Conservation (phyloP, 1,140 invertebrate genomes). For the Gryllus bimaculatus region DNA sequence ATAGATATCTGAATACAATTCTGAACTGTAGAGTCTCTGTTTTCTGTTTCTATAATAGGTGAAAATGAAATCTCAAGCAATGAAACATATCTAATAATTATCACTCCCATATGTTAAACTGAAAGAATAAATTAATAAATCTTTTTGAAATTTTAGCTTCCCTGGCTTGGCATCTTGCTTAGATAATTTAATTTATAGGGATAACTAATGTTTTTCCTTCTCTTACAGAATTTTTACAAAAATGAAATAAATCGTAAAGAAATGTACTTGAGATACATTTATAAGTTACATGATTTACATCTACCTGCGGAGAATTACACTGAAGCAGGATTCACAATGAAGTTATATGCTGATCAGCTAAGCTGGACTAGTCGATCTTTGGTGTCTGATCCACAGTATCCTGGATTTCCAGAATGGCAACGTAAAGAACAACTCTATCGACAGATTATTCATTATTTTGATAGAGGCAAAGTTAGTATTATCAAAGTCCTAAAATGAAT, state of each 20-base stretch:
- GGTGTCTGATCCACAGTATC: constrained; percentile 39
- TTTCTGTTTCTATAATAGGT: too few relatives aligned
- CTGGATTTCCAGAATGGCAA: constrained; percentile 73
- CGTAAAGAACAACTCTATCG: constrained; percentile 89
- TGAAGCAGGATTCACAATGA: constrained; percentile 91
- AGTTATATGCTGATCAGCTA: constrained; percentile 85
- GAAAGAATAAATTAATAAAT: not conserved
- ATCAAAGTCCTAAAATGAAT: too few relatives aligned
- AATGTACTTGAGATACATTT: constrained; percentile 94
- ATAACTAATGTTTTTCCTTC: constrained; percentile 21
- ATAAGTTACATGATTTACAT: constrained; percentile 92
- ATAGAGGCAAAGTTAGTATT: constrained; percentile 72
- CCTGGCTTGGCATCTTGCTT: not conserved
- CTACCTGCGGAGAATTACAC: constrained; percentile 88
- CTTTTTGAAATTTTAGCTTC: constrained; percentile 20
- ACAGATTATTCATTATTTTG: constrained; percentile 88
- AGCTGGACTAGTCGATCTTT: constrained; percentile 70
- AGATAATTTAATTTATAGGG: too few relatives aligned
- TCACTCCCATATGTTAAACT: too few relatives aligned
- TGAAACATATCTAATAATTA: too few relatives aligned
- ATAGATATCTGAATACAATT: not conserved
- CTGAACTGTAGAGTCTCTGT: too few relatives aligned
- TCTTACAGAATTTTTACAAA: constrained; percentile 88
- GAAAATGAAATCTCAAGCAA: too few relatives aligned
- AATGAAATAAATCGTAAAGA: constrained; percentile 91